Evolutionary conservation across 2,113 vertebrate genomes (phyloP).

Genomic region (Typhlomys cinereus): DNA sequence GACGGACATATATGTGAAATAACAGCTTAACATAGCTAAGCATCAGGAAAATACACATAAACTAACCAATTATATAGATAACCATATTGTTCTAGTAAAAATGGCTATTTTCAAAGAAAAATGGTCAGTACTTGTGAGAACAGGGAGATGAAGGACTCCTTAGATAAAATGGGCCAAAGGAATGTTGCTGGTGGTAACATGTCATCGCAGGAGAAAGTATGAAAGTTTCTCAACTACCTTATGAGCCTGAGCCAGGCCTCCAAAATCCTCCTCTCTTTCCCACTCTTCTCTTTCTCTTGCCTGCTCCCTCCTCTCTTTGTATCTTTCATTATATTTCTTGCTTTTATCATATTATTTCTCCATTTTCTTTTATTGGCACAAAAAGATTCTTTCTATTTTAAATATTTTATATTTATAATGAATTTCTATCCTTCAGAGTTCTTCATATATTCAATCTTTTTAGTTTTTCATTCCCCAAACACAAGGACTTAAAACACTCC

Average conservation of each 20-base stretch:
- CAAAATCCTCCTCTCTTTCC: not conserved
- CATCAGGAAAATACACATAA: not conserved
- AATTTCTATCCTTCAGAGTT: not conserved
- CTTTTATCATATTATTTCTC: not conserved
- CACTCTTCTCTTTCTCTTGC: not conserved
- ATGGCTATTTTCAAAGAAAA: not conserved
- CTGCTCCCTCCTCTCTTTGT: not conserved
- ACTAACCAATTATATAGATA: not conserved
- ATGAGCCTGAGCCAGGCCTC: not conserved
- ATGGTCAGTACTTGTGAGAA: not conserved
- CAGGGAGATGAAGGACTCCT: not conserved
- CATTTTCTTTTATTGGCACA: not conserved
- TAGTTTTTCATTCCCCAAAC: not conserved
- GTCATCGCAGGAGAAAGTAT: not conserved
- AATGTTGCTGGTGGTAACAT: not conserved
- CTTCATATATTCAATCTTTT: conserved; percentile 12
- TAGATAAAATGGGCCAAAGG: not conserved
- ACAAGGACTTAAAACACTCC: not conserved
- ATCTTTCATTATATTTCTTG: not conserved
- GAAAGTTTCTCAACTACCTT: not conserved
- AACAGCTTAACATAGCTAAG: not conserved
- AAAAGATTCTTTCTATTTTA: conserved; percentile 40
- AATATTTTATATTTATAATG: conserved; percentile 11
- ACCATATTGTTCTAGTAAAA: not conserved
- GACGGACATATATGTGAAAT: not conserved